These are phyloP conservation scores for Lasius fuliginosus DNA, from an alignment of 2,888 invertebrate species.

Conservation along the genomic window DNA sequence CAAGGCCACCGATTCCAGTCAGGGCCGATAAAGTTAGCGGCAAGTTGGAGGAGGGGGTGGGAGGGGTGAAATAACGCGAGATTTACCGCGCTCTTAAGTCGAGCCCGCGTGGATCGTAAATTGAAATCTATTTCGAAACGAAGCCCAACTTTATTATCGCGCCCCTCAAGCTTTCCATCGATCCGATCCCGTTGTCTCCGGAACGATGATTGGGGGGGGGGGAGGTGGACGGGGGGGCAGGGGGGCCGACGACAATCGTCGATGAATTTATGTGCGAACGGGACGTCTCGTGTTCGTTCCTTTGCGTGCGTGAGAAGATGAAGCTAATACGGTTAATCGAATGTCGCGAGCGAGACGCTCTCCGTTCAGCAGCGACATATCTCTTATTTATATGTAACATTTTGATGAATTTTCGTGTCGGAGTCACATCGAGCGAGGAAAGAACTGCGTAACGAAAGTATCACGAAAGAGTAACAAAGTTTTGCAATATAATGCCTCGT, in stretches of 20 bases:
- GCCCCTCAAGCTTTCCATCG: slow-evolving; percentile 36
- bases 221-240: neutral
- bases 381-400: neutral
- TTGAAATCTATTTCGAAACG: slow-evolving; percentile 44
- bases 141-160: slow-evolving; percentile 44
- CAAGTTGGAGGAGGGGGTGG: neutral
- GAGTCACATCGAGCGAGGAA: neutral
- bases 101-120: slow-evolving; percentile 32
- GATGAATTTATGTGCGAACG: slow-evolving; percentile 43
- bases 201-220: neutral
- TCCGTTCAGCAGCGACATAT: neutral
- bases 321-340: slow-evolving; percentile 38
- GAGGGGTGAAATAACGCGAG: slow-evolving; percentile 23
- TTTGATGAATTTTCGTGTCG: neutral
- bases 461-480: neutral
- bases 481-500: neutral
- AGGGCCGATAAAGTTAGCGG: slow-evolving; percentile 41
- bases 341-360: neutral
- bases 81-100: slow-evolving; percentile 44
- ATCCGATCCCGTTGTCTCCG: neutral
- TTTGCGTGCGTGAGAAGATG: slow-evolving; percentile 27
- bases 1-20: slow-evolving; percentile 42
- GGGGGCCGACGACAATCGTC: neutral
- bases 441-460: neutral
- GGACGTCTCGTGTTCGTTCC: neutral